A percentile compares a stretch with the other conserved stretches of the same genome.
Conservation (phyloP, 1,140 invertebrate species). For the Physella acuta region DNA sequence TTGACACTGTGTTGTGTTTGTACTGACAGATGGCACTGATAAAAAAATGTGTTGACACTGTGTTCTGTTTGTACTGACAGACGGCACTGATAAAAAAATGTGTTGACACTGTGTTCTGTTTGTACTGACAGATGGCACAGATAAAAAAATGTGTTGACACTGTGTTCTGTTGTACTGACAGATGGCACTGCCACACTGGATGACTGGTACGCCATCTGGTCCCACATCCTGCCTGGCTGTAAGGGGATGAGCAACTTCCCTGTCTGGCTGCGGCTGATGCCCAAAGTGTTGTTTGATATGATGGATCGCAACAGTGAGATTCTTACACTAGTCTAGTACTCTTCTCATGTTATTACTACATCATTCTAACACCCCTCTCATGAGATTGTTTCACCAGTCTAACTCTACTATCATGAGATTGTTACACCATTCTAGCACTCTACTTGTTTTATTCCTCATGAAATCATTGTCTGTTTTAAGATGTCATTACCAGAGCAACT, state of each 20-base stretch:
- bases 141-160: neutral
- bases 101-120: neutral
- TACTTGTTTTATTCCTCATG: no score
- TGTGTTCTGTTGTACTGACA: neutral
- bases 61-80: neutral
- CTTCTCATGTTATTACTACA: no score
- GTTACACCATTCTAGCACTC: no score
- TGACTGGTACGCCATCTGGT: slow-evolving; percentile 29
- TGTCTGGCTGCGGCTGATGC: slow-evolving; percentile 31
- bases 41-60: neutral
- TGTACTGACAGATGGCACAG: neutral
- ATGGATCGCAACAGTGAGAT: slow-evolving; percentile 31
- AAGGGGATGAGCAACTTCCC: slow-evolving; percentile 29
- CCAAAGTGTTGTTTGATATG: slow-evolving; percentile 26
- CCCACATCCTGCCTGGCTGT: slow-evolving; percentile 20
- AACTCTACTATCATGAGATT: no score
- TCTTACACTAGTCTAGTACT: no score
- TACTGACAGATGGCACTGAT: neutral
- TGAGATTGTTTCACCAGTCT: no score
- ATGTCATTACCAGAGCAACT: no score
- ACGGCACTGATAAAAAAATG: neutral
- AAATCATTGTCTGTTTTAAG: no score
- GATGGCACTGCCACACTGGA: neutral
- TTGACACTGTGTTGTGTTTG: no score
- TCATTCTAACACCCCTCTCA: no score